Percentiles rank a stretch among this genome's conserved stretches.
These are phyloP conservation scores for Neogobius melanostomus DNA, from an alignment of 2,113 vertebrate genomes.

Conservation along the genomic window DNA sequence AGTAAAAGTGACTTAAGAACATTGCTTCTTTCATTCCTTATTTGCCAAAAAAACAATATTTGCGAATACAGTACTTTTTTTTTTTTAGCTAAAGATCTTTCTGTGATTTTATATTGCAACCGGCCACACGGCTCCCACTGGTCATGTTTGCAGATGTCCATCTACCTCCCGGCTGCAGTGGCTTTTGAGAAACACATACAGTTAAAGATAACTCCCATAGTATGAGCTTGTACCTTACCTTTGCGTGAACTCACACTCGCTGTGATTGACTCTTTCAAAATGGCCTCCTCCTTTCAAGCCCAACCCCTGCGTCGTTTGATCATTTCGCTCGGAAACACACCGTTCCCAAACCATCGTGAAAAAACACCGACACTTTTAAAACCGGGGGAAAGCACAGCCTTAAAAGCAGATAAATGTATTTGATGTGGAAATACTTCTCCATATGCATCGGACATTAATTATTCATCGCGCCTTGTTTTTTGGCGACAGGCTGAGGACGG, in stretches of 20 bases:
- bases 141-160: too few species aligned
- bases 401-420: constrained; percentile 69
- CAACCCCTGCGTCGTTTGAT: constrained; percentile 43
- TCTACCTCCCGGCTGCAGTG: too few species aligned
- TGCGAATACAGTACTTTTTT: too few species aligned
- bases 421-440: constrained; percentile 77
- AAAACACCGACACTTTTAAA: constrained; percentile 52
- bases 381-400: constrained; percentile 34
- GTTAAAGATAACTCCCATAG: not conserved
- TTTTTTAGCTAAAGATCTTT: too few species aligned
- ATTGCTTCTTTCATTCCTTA: too few species aligned
- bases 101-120: too few species aligned
- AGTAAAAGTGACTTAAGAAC: too few species aligned
- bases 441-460: constrained; percentile 72
- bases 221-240: not conserved
- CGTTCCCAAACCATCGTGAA: constrained; percentile 29
- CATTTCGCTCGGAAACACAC: constrained; percentile 27
- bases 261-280: constrained; percentile 11
- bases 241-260: constrained; percentile 5
- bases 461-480: constrained; percentile 74
- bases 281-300: not conserved
- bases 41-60: too few species aligned
- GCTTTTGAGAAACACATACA: too few species aligned
- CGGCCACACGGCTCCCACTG: too few species aligned
- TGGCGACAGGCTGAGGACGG: constrained; percentile 30